These are phyloP conservation scores for Loxodonta africana DNA, from an alignment of 2,113 vertebrate species.

Conservation along the genomic window DNA sequence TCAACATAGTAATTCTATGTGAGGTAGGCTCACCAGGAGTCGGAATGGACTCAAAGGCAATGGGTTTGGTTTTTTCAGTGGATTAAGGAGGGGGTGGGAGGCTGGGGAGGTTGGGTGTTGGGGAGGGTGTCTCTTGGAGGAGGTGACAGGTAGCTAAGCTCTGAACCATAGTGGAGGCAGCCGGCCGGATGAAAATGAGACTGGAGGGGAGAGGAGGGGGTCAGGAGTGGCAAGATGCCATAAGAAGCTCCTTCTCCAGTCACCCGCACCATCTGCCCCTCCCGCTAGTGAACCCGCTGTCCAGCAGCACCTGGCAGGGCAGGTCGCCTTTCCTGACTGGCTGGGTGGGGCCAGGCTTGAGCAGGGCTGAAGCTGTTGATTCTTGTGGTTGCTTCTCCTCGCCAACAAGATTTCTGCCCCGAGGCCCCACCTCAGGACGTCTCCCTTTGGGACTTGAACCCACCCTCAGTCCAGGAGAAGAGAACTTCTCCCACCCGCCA, in stretches of 20 bases:
- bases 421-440: accelerated
- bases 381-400: background rate
- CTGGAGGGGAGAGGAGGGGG: background rate
- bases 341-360: background rate
- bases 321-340: background rate
- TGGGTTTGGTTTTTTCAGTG: background rate
- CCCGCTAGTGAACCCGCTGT: accelerated
- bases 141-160: background rate
- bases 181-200: accelerated
- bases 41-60: background rate
- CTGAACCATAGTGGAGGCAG: background rate
- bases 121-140: background rate
- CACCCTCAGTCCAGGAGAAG: background rate
- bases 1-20: background rate
- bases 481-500: background rate
- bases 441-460: background rate
- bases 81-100: background rate
- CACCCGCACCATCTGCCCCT: background rate
- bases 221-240: background rate
- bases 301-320: background rate
- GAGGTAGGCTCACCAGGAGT: background rate
- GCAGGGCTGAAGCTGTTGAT: background rate
- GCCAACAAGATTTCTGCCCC: background rate
- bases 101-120: too few species aligned
- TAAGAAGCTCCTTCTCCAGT: background rate